Base-by-base conservation (phyloP, 37 sponge, comb jelly and placozoan genomes). In the Axinella damicornis region DNA sequence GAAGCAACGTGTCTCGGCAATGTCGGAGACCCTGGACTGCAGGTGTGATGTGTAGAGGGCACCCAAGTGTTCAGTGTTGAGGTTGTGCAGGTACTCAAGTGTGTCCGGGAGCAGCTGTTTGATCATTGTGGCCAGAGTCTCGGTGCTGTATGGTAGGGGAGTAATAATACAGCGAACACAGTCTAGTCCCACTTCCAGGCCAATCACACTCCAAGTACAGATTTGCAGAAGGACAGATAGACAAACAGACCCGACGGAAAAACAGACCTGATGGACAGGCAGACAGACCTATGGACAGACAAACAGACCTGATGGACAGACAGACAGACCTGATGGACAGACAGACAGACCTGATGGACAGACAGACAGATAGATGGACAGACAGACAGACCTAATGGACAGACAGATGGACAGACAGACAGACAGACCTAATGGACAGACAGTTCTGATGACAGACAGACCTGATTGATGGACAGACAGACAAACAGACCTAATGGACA, bases 51-150 rank as follows among this genome's bases (percentile, higher is more conserved):
- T 39, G 46, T 81, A 80, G 21, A 30, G 38, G 27, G 53, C 56
- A 1, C 74, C 74, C 0, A 33, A 22, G 53, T 65, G 35, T 37
- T 65, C 38, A 13, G 84, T 73, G 65, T 69, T 74, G 39, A 27
- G 35, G 15, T 38, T 22, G 1, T 38, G 37, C 41, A 86, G 62
- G 67, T 73, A 83, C 12, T 63, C 80, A 36, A 89, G 79, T 0
- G 71, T 78, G 34, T 78, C 72, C 53, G 90, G 90, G 5, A 89
- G 67, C 0, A 78, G 37, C 17, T 59, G 46, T 31, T 84, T 77
- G 61, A 89, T 83, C 41, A 89, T 67, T 6, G 31, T 22, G 11
- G 85, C 84, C 35, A 89, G 57, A 15, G 64, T 62, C 46, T 78
- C 67, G 69, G 77, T 61, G 31, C 90, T 89, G 75, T 30, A 57